Percentiles rank a stretch among this genome's conserved stretches.
phyloP scores from a whole-genome alignment of 2,113 vertebrate species.

The Formicarius rufipectus region DNA sequence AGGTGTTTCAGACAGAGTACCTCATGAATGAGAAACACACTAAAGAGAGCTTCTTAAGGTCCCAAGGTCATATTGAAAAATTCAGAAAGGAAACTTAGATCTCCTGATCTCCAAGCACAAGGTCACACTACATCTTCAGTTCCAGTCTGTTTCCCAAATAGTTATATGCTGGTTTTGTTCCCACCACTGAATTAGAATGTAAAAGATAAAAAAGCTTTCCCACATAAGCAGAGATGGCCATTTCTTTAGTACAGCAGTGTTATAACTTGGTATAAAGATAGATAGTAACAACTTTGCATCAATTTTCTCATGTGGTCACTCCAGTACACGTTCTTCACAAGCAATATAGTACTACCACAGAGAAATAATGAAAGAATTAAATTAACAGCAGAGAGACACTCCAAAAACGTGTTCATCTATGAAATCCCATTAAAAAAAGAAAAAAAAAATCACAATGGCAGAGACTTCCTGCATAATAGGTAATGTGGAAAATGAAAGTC shows the following conservation, averaged over 20 bases:
- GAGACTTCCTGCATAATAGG: neutral
- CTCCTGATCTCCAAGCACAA: neutral
- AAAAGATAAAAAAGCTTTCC: neutral
- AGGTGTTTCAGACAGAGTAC: neutral
- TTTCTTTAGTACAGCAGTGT: neutral
- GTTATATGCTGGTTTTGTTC: neutral
- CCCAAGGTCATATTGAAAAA: neutral
- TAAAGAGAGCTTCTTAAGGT: neutral
- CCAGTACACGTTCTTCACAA: neutral
- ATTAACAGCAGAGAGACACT: neutral
- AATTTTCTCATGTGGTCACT: neutral
- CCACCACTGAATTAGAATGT: neutral
- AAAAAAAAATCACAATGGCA: neutral
- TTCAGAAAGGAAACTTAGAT: neutral
- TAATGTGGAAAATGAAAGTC: accelerated
- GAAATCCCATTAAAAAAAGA: neutral
- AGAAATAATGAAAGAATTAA: neutral
- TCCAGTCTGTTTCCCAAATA: neutral
- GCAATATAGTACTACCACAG: accelerated
- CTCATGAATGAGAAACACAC: neutral
- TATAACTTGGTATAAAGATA: neutral
- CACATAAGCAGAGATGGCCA: neutral
- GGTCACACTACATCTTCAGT: neutral
- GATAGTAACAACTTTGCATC: neutral
- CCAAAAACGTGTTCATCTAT: neutral